Base-by-base conservation (phyloP, 2,113 vertebrate species). In the Columba livia region DNA sequence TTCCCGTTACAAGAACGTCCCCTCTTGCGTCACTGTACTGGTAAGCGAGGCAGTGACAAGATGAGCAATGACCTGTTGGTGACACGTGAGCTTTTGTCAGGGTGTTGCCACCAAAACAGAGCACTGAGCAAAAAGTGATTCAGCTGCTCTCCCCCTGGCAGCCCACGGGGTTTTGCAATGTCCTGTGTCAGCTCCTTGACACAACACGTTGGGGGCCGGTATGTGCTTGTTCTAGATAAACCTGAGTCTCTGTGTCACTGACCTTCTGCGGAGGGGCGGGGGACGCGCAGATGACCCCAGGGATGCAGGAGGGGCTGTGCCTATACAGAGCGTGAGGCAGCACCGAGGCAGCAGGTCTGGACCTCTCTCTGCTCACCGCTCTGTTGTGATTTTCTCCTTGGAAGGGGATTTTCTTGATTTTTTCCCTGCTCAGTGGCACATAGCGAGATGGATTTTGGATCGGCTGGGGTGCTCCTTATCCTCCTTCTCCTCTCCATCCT, bases 181-280 rank as follows among this genome's bases (percentile, higher is more conserved):
- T n/a, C 16, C 32, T 3, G 0, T 26, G 15, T 4, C 29, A 11
- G 42, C 20, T 10, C 32, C 56, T 34, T 2, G 60, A 10, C 26
- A 11, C 79, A 19, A 78, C 86, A 18, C 12, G 0, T 40, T 0
- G 3, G 42, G n/a, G 36, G 8, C 62, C 29, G 44, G 34, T 1
- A 26, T 0, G 38, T 1, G 0, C 25, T 24, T 6, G 4, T 10
- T 15, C 0, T 0, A 58, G 58, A 60, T 32, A 10, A 5, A 34
- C 5, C 40, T 11, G n/a, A 5, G 1, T 25, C 48, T 2, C 44
- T 0, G 17, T 34, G 81, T 26, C 84, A 85, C 32, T 70, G 74
- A 74, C 86, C 32, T 5, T 34, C 18, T 5, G 12, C 44, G 11
- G n/a, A 54, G 29, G 1, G 4, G 12, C 0, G 15, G 36, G 28